Base-by-base conservation (phyloP, 2,113 vertebrate species). In the Oceanites oceanicus region DNA sequence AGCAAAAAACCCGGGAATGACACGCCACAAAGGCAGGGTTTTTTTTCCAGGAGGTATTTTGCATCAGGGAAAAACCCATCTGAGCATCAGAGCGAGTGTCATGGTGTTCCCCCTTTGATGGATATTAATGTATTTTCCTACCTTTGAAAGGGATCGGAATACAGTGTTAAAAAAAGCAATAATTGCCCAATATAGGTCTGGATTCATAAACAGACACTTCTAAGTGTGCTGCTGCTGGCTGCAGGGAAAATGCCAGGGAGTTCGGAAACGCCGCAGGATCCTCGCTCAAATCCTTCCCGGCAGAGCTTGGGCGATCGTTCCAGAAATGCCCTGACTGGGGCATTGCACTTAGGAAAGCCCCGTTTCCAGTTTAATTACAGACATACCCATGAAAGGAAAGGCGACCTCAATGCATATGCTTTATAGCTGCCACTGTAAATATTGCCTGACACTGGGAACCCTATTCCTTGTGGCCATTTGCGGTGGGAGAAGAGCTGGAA, bases 91-190 rank as follows among this genome's bases (percentile, higher is more conserved):
- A 29, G 9, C 0, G 27, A 80, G 18, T 19, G 47, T 75, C 84
- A 40, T 13, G 0, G 55, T 36, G 52, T 78, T 89, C 77, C 71
- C 82, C 14, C 59, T 94, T 74, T 7, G 4, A 80, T 34, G 81
- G 55, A 47, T 80, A 34, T 90, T 70, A 62, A 93, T 79, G 45
- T 27, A 50, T 91, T 96, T 95, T 95, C 88, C 97, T 92, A 40
- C 65, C 49, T 79, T 89, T 87, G 86, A 75, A 88, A 92, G 38
- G 68, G 38, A 70, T 49, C 8, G 38, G 66, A 89, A 95, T 86
- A 72, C 6, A 34, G 62, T 29, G n/a, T 4, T 1, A 2, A 56
- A 62, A 77, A 73, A 66, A 75, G 13, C 1, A 34, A 14, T 6
- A 59, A 62, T 22, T 42, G 36, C 66, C 49, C 61, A 75, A 0